Conservation (phyloP, 1,140 invertebrate species). For the Leptopilina clavipes region DNA sequence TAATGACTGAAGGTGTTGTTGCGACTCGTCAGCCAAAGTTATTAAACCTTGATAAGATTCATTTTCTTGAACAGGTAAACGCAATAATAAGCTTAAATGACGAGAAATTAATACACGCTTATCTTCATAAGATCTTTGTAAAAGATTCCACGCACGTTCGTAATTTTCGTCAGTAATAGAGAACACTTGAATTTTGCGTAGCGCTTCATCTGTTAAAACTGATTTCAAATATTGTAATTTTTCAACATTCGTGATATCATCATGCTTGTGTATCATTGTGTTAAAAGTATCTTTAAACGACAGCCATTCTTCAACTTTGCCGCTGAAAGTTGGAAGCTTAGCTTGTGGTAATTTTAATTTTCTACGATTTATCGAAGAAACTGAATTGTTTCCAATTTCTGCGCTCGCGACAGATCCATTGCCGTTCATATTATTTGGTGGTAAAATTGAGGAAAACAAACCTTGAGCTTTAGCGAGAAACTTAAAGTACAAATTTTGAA, state of each 20-base stretch:
- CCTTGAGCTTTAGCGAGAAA: no score
- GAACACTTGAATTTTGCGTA: not conserved
- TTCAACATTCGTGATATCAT: not conserved
- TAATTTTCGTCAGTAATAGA: constrained; percentile 34
- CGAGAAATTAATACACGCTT: not conserved
- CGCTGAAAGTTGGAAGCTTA: constrained; percentile 8
- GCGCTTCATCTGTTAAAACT: constrained; percentile 11
- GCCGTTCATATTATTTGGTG: no score
- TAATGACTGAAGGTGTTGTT: not conserved
- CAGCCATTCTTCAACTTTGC: not conserved
- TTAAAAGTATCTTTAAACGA: constrained; percentile 25
- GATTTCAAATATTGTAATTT: not conserved
- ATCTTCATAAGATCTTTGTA: not conserved
- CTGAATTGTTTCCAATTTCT: no score
- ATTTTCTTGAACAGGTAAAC: not conserved
- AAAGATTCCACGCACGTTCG: not conserved
- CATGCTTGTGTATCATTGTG: constrained; percentile 2
- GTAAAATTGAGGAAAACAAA: no score
- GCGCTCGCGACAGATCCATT: no score
- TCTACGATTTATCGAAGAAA: not conserved
- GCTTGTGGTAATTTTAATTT: constrained; percentile 28
- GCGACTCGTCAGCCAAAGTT: constrained; percentile 28
- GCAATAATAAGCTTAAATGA: no score
- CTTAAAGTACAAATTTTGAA: no score
- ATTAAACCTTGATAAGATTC: constrained; percentile 15